Evolutionary conservation across 2,113 vertebrate genomes (phyloP), one percentile per base, ranked within the genome.

Genomic region (Terrapene triunguis): DNA sequence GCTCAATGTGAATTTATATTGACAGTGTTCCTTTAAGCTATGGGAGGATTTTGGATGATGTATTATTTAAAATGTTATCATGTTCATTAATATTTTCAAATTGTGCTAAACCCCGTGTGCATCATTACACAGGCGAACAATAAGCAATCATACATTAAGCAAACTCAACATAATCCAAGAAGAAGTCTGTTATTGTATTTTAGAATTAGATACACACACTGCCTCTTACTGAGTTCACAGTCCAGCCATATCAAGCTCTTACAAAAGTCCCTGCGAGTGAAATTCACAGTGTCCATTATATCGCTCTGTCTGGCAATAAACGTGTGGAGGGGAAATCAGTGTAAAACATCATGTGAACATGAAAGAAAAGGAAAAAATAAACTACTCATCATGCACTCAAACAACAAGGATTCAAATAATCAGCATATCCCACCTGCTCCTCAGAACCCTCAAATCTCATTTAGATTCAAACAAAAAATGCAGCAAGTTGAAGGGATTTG

Each of bases 101-200:
- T 44, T 84, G 81, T 57, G 72, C 48, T 54, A 93, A 96, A 50
- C 74, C 83, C 84, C 4, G 0, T 1, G 4, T 42, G 89, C 82
- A 80, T 96, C 91, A 95, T 96, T 97, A 96, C 95, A 83, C 35
- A 87, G 80, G 89, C 72, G 94, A 98, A 97, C 93, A 98, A 96
- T 95, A 92, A 96, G 84, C 88, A 96, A 88, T 55, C 4, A 19
- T 10, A 54, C 17, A 82, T 97, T 96, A 95, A 97, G 83, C 85
- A 87, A 89, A 93, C 91, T 69, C 3, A 1, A 90, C 91, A 86
- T 87, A 87, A 78, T 84, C 85, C 51, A 84, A 0, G 1, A 95
- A 86, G 92, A 86, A 89, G 78, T 54, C 84, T 89, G 47, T 87
- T 96, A 90, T 96, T 97, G 90, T 97, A 38, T 59, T 21, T 4